Evolutionary conservation across 2,113 vertebrate species (phyloP), one percentile per base, ranked within the genome.

Genomic region (Chlamydotis undulata): DNA sequence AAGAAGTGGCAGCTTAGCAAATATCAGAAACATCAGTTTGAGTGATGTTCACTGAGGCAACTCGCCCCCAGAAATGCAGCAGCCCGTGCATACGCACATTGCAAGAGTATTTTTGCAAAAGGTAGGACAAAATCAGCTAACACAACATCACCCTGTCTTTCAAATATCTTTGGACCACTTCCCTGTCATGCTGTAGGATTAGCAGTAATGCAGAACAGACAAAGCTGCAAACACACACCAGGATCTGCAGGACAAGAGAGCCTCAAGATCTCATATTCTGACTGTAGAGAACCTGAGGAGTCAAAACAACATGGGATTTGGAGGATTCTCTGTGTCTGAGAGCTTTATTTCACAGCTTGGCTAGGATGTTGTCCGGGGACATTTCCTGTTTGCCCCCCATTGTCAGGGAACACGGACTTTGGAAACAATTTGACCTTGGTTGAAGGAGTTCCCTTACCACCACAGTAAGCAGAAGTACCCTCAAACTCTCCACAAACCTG

Each of bases 1-100:
- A 95, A 95, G 96, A 96, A 94, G 87, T 35, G 33, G 74, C 96
- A 94, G 81, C 81, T 94, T 73, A 94, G 83, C 1, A 16, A 87
- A 26, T 75, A 94, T 84, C 80, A 89, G 80, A 92, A 94, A 80
- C 67, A 92, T 92, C 92, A 91, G 4, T 79, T 65, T 87, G 87
- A 94, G 70, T 87, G 83, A 94, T 76, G 83, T 70, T 61, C 74
- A 59, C 53, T 12, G 59, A 93, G 41, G 61, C 18, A 80, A 10
- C n/a, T 50, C 7, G 1, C 10, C 50, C 76, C 23, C 29, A 69
- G 77, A 89, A 96, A 84, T 9, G 33, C 80, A 89, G 69, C 45
- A 87, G 77, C 57, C 60, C 0, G 0, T 37, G 52, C 65, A 68
- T 18, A 37, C 10, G 21, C 35, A 55, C 25, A 25, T 12, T 68